phyloP scores from a whole-genome alignment of 2,113 vertebrate species.

The Zeus faber region DNA sequence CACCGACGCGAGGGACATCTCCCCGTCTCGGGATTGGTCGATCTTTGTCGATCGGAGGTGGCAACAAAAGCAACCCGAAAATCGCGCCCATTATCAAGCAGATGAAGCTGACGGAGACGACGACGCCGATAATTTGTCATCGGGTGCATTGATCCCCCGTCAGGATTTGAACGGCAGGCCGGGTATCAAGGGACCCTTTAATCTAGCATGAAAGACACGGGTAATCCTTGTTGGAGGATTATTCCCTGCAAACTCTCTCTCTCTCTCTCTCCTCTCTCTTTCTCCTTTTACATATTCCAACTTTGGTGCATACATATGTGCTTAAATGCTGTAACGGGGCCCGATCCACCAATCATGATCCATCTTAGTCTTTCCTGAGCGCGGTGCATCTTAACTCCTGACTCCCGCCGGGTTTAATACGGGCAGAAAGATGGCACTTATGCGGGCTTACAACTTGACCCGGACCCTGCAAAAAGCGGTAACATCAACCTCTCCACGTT shows the following conservation, averaged over 20 bases:
- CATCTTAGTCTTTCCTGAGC: no score
- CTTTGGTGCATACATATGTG: no score
- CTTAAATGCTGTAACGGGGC: slow-evolving; percentile 34
- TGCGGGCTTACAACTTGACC: no score
- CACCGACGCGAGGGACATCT: slow-evolving; percentile 17
- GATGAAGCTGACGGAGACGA: slow-evolving; percentile 12
- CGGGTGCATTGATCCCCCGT: slow-evolving; percentile 31
- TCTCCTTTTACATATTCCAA: slow-evolving; percentile 35
- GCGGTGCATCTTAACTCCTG: no score
- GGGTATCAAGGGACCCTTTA: slow-evolving; percentile 53
- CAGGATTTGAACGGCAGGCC: slow-evolving; percentile 20
- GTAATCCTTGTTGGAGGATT: slow-evolving; percentile 66
- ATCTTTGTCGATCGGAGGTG: slow-evolving; percentile 13
- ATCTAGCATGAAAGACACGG: slow-evolving; percentile 59
- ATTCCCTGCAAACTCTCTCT: slow-evolving; percentile 42
- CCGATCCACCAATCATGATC: slow-evolving; percentile 45
- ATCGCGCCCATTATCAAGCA: slow-evolving; percentile 20
- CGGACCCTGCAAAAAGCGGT: no score
- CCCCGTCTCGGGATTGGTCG: slow-evolving; percentile 26
- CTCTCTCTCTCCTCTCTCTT: slow-evolving; percentile 39
- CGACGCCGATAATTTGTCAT: slow-evolving; percentile 28
- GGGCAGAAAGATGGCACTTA: no score
- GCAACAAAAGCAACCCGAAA: slow-evolving; percentile 2
- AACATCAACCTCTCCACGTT: no score
- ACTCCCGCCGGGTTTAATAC: no score